Base-by-base conservation (phyloP, 2,888 invertebrate genomes). In the Zootermopsis nevadensis region DNA sequence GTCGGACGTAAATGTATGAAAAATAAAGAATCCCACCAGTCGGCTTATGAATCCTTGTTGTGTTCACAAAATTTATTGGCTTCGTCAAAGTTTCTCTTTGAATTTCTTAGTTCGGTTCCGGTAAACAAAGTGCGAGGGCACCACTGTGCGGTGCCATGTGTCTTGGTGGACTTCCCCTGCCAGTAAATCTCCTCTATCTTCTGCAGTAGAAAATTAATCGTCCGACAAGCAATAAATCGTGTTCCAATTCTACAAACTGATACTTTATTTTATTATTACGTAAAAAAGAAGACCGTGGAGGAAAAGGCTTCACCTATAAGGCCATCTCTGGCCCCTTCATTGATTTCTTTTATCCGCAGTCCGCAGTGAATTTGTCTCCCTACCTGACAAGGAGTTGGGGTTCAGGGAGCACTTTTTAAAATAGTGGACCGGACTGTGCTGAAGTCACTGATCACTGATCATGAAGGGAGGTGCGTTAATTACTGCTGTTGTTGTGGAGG, bases 261-360 rank as follows among this genome's bases (percentile, higher is more conserved):
- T 74, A 74, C 74, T 79, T 79, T 79, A 79, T 79, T 79, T 79
- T 79, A 79, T 79, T 79, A 79, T 79, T 66, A 79, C 79, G 66
- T 66, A 79, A 55, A 66, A 79, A 31, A 66, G 66, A 66, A 35
- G 35, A n/a, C 22, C 4, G 12, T 27, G 4, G 24, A 3, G 35
- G 22, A 22, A 19, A 12, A 3, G 24, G 74, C n/a, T 35, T 35
- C n/a, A n/a, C 74, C 35, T n/a, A 33, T 22, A 24, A 24, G n/a
- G 74, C 6, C 33, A n/a, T 3, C 0, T 38, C 35, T 74, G 74
- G 38, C 74, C 74, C 74, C 79, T 79, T 66, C 79, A 79, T 79
- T 66, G 79, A 79, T 79, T 79, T 79, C 79, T 79, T 79, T 79
- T 38, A 79, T 79, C 79, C 79, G 79, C 79, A 79, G 79, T 79